Base-by-base conservation (phyloP, 2,113 vertebrate species). In the Phoxinus phoxinus region DNA sequence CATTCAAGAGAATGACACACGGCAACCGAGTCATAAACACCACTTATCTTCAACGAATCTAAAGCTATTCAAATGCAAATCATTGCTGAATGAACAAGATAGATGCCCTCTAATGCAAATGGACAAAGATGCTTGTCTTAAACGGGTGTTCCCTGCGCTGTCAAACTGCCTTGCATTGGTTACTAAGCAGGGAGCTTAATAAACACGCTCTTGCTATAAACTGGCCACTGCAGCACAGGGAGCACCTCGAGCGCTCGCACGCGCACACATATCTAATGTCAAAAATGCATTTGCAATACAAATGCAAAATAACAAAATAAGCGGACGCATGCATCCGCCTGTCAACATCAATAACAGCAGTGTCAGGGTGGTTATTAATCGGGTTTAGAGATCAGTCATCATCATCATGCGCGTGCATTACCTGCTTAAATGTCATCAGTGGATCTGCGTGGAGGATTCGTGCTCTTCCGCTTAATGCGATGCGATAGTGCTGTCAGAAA, bases 341-440 rank as follows among this genome's bases (percentile, higher is more conserved):
- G 67, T 72, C 65, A 72, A 11, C 15, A 32, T 53, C 30, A 81
- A 81, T 67, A 81, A 81, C 10, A 51, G 25, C 44, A 4, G 19
- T 78, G 17, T 79, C 46, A 7, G 27, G 2, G 25, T n/a, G 76
- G 17, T 48, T 53, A 51, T 69, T 51, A 69, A 65, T 32, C n/a
- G 8, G 59, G 19, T 83, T 53, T n/a, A 25, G 27, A 37, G 30
- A 23, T 8, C 21, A 83, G 81, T 58, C 67, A 41, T 32, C 30
- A 4, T 48, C 19, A 23, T 56, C 46, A 35, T 17, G 81, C 48
- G 81, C 46, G 44, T 35, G 44, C 25, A 53, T 53, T 83, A 83
- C 81, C 81, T 83, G 81, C 27, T 83, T 72, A 25, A 41, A 72
- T 58, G 67, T 72, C 67, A 72, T 73, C 46, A 13, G 61, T 46